A percentile compares a stretch with the other conserved stretches of the same genome.
phyloP scores from a whole-genome alignment of 1,140 invertebrate species.

The Drosophila sulfurigaster region DNA sequence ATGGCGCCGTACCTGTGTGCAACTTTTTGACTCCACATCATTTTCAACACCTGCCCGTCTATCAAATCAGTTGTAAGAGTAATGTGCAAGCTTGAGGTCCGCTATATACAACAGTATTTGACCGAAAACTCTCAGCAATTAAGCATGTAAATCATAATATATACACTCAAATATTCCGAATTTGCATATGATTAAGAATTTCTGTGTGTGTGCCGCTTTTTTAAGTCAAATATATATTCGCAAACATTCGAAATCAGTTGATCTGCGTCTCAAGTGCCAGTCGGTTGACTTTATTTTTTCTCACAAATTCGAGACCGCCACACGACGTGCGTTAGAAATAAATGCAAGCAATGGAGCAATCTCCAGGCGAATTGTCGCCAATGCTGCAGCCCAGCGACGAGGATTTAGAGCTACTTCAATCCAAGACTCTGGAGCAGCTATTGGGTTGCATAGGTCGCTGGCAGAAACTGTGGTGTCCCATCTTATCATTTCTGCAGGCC shows the following conservation, averaged over 20 bases:
- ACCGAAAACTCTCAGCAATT: slow-evolving; percentile 43
- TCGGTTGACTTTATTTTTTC: slow-evolving; percentile 61
- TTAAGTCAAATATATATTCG: slow-evolving; percentile 40
- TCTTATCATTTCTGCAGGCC: slow-evolving; percentile 87
- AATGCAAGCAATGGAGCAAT: slow-evolving; percentile 36
- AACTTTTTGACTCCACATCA: slow-evolving; percentile 30
- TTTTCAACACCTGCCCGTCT: slow-evolving; percentile 33
- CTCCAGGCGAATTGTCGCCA: slow-evolving; percentile 59
- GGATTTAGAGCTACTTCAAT: slow-evolving; percentile 60
- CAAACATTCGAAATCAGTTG: slow-evolving; percentile 71
- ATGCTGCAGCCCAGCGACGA: slow-evolving; percentile 54
- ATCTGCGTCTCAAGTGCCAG: slow-evolving; percentile 59
- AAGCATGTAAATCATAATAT: slow-evolving; percentile 44
- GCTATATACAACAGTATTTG: slow-evolving; percentile 13
- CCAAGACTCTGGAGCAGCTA: slow-evolving; percentile 83
- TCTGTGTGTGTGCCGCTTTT: slow-evolving; percentile 23
- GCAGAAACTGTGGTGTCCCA: slow-evolving; percentile 89
- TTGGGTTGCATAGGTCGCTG: slow-evolving; percentile 88
- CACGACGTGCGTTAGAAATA: slow-evolving; percentile 11
- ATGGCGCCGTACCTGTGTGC: slow-evolving; percentile 35
- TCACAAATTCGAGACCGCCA: not conserved
- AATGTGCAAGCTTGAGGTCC: slow-evolving; percentile 26
- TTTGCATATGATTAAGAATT: slow-evolving; percentile 65
- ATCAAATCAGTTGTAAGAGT: slow-evolving; percentile 45
- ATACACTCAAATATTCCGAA: slow-evolving; percentile 38